phyloP scores from a whole-genome alignment of 23 tunicate species.

The Corella eumyota region DNA sequence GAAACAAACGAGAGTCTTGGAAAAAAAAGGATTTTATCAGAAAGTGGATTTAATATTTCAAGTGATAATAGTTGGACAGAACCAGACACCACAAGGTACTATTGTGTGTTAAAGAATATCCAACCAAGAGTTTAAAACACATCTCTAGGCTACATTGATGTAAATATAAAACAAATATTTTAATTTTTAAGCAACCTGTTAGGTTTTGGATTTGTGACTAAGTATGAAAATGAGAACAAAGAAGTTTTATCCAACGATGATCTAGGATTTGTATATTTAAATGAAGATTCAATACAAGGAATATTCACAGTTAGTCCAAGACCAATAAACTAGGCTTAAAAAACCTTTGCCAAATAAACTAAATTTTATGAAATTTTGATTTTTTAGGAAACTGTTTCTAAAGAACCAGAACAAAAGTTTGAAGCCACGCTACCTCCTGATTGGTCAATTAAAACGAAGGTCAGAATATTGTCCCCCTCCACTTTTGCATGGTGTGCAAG shows the following conservation, averaged over 20 bases:
- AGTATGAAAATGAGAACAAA: constrained; percentile 3
- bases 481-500: constrained; percentile 74
- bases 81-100: too few relatives aligned
- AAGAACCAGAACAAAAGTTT: background rate
- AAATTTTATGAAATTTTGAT: too few relatives aligned
- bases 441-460: constrained; percentile 56
- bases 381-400: background rate
- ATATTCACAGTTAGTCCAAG: constrained; percentile 36
- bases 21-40: constrained; percentile 10
- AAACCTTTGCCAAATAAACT: background rate
- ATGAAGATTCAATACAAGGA: constrained; percentile 71
- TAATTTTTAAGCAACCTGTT: background rate
- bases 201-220: background rate
- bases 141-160: background rate
- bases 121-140: too few relatives aligned
- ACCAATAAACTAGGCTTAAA: too few relatives aligned
- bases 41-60: background rate
- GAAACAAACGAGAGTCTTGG: background rate
- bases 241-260: constrained; percentile 15
- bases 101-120: too few relatives aligned
- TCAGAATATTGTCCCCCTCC: constrained; percentile 46
- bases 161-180: background rate
- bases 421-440: constrained; percentile 26
- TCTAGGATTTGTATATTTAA: constrained; percentile 61
- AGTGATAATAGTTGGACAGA: too few relatives aligned